A percentile compares a stretch with the other conserved stretches of the same genome.
phyloP scores from a whole-genome alignment of 1,140 invertebrate species.

The Oscheius sp. region DNA sequence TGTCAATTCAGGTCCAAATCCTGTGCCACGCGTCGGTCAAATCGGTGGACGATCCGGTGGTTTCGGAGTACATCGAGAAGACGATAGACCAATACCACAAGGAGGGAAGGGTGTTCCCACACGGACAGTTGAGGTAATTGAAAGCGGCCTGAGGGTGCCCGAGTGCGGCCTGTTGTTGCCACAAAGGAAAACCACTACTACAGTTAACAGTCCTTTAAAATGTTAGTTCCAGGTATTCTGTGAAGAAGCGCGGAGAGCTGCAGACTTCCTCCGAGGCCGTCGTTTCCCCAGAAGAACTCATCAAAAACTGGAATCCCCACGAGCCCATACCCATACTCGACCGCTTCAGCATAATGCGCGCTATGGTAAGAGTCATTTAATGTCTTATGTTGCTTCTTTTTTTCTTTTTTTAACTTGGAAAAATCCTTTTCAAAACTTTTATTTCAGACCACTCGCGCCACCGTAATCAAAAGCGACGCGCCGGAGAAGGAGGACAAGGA shows the following conservation, averaged over 20 bases:
- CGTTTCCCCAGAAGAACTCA: background rate
- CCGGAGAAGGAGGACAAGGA: too few relatives aligned
- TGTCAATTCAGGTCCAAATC: constrained; percentile 40
- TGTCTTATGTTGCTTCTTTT: too few relatives aligned
- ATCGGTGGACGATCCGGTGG: constrained; percentile 24
- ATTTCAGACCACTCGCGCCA: background rate
- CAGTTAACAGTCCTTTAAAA: too few relatives aligned
- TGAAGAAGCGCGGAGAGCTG: background rate
- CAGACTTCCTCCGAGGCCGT: background rate
- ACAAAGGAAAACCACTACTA: too few relatives aligned
- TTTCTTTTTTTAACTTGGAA: too few relatives aligned
- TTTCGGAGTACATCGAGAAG: constrained; percentile 39
- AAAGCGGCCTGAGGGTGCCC: too few relatives aligned
- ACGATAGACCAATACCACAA: constrained; percentile 42
- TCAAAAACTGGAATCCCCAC: background rate
- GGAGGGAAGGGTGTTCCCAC: constrained; percentile 51
- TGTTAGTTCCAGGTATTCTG: background rate
- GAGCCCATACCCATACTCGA: background rate
- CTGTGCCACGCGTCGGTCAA: constrained; percentile 34
- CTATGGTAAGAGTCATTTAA: background rate
- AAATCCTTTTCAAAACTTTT: background rate
- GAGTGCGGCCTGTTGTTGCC: too few relatives aligned
- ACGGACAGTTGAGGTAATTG: constrained; percentile 45
- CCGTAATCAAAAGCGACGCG: background rate
- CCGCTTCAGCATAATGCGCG: background rate